Evolutionary conservation across 2,888 invertebrate species (phyloP).

Genomic region (Drosophila diplacantha): DNA sequence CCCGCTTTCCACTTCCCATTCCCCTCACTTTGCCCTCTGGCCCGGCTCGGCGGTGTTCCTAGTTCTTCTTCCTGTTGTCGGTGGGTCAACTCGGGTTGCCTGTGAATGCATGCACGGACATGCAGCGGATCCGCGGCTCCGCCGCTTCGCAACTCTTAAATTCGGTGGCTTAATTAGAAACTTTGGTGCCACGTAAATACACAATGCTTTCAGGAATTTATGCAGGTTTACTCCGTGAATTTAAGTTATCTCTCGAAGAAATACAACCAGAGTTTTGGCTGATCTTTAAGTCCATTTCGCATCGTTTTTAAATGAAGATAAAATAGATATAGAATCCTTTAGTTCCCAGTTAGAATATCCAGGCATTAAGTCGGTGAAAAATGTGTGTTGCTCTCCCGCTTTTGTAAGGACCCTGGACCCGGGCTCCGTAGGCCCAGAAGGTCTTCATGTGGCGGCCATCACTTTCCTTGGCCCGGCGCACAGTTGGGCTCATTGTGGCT

Average conservation of each 20-base stretch:
- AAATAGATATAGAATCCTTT: background rate
- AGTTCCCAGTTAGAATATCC: too few relatives aligned
- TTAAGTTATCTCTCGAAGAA: background rate
- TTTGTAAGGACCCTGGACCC: background rate
- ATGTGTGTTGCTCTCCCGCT: background rate
- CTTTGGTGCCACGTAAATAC: background rate
- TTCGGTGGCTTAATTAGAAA: constrained; percentile 13
- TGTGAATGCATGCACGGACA: background rate
- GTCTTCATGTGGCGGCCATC: constrained; percentile 8
- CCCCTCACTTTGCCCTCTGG: constrained; percentile 18
- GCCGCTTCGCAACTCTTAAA: constrained; percentile 2
- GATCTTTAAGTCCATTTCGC: background rate
- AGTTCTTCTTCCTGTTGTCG: constrained; percentile 22
- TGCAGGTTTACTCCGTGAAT: background rate
- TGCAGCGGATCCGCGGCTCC: constrained; percentile 11
- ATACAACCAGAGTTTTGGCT: too few relatives aligned
- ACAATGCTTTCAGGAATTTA: background rate
- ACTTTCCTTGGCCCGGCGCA: constrained; percentile 3
- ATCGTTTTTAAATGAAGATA: background rate
- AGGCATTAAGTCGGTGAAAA: background rate
- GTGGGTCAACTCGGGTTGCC: constrained; percentile 23
- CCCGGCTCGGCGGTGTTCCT: constrained; percentile 14
- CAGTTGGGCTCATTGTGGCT: constrained; percentile 17
- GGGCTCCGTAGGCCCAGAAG: background rate
- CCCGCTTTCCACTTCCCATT: constrained; percentile 9